Percentiles rank a stretch among this genome's conserved stretches.
Conservation (phyloP, 2,888 invertebrate genomes). For the Molorchus minor region DNA sequence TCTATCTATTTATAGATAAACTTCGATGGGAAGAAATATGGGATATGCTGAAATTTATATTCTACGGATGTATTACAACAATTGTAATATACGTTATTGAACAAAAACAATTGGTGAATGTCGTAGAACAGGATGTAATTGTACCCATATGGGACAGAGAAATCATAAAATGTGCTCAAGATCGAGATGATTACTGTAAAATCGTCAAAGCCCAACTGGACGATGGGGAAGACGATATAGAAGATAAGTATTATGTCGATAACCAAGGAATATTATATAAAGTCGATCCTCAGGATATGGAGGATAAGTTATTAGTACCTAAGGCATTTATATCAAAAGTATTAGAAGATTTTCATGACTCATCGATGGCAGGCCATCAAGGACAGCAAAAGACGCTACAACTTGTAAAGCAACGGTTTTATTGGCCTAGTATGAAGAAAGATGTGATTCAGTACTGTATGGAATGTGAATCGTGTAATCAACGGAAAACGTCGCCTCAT, state of each 20-base stretch:
- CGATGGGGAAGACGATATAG: neutral
- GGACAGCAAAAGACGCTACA: slow-evolving; percentile 47
- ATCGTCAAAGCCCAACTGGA: neutral
- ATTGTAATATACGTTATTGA: slow-evolving; percentile 7
- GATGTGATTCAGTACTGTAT: slow-evolving; percentile 42
- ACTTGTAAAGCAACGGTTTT: slow-evolving; percentile 39
- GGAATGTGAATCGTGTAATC: slow-evolving; percentile 45
- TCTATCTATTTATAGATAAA: too few relatives aligned
- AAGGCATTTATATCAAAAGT: slow-evolving; percentile 6
- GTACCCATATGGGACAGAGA: slow-evolving; percentile 22
- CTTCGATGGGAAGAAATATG: slow-evolving; percentile 19
- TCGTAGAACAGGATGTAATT: slow-evolving; percentile 4
- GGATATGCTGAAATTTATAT: slow-evolving; percentile 17
- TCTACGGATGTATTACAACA: slow-evolving; percentile 1
- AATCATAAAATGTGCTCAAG: slow-evolving; percentile 9
- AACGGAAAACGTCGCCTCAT: slow-evolving; percentile 42
- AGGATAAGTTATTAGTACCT: slow-evolving; percentile 20
- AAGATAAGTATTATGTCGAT: slow-evolving; percentile 2
- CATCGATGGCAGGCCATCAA: slow-evolving; percentile 44
- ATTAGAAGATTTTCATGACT: slow-evolving; percentile 37
- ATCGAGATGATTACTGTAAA: slow-evolving; percentile 9
- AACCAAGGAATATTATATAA: slow-evolving; percentile 17
- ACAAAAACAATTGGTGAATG: neutral
- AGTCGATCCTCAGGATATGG: neutral
- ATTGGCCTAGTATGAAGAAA: slow-evolving; percentile 43